phyloP scores from a whole-genome alignment of 2,888 invertebrate species.

The Drosophila stalkeri region DNA sequence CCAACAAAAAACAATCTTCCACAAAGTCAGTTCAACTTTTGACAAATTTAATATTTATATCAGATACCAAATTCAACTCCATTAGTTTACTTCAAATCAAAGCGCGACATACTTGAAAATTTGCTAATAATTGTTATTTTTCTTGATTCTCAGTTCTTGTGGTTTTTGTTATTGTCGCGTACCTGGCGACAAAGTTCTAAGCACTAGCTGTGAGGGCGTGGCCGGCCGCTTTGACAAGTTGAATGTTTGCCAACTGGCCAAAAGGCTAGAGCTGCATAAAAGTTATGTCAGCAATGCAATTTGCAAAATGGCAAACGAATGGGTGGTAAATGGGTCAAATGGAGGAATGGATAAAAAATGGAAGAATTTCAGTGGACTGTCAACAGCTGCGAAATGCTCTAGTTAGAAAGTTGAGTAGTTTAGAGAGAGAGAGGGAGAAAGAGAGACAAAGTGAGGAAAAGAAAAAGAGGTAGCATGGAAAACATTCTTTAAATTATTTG shows the following conservation, averaged over 20 bases:
- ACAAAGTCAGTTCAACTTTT: not conserved
- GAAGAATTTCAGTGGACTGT: slow-evolving; percentile 22
- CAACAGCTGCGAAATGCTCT: not conserved
- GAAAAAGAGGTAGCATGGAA: too few relatives aligned
- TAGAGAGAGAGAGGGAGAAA: not conserved
- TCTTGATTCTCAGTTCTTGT: not conserved
- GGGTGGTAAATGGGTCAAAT: slow-evolving; percentile 14
- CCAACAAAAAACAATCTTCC: not conserved
- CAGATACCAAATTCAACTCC: not conserved
- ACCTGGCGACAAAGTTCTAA: slow-evolving; percentile 34
- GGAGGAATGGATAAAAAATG: slow-evolving; percentile 21
- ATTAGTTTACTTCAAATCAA: not conserved
- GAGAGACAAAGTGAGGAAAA: too few relatives aligned
- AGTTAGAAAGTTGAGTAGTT: not conserved
- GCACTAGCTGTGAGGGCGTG: slow-evolving; percentile 28
- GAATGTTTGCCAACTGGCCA: slow-evolving; percentile 63
- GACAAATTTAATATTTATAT: not conserved
- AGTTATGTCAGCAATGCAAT: slow-evolving; percentile 66
- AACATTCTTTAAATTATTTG: not conserved
- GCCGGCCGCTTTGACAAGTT: slow-evolving; percentile 51
- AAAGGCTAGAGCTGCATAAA: slow-evolving; percentile 46
- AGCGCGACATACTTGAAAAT: not conserved
- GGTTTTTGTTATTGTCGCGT: slow-evolving; percentile 2
- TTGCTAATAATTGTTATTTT: slow-evolving; percentile 16
- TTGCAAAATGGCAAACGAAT: slow-evolving; percentile 18